These are phyloP conservation scores for Anabacerthia variegaticeps DNA, from an alignment of 2,797 vertebrate species.

Conservation along the genomic window DNA sequence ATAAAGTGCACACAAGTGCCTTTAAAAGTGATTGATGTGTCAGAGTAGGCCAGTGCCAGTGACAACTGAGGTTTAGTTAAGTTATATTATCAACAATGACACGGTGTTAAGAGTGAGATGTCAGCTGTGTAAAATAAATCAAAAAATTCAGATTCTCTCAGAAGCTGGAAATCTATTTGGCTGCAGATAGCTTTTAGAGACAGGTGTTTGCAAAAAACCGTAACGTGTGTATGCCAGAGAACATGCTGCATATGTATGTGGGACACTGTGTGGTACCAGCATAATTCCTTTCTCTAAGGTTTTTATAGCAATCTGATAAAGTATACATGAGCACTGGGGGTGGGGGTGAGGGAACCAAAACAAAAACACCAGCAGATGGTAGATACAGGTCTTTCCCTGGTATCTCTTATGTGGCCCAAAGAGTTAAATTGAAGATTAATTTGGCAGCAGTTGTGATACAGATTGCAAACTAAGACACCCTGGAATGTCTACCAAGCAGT, in stretches of 20 bases:
- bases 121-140: background rate
- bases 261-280: background rate
- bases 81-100: background rate
- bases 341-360: background rate
- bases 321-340: background rate
- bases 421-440: background rate
- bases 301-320: background rate
- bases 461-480: background rate
- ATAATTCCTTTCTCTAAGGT: background rate
- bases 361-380: background rate
- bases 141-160: background rate
- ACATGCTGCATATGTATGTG: background rate
- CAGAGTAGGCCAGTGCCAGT: background rate
- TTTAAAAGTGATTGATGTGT: slow-evolving; percentile 24
- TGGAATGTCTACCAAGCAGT: background rate
- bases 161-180: background rate
- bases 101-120: background rate
- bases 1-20: background rate
- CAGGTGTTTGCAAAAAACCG: background rate
- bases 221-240: background rate
- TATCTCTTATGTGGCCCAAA: background rate
- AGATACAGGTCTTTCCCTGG: background rate
- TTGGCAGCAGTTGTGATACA: background rate
- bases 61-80: background rate
- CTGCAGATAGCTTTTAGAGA: background rate